These are phyloP conservation scores for Prionace glauca DNA, from an alignment of 2,797 vertebrate genomes.

Conservation along the genomic window DNA sequence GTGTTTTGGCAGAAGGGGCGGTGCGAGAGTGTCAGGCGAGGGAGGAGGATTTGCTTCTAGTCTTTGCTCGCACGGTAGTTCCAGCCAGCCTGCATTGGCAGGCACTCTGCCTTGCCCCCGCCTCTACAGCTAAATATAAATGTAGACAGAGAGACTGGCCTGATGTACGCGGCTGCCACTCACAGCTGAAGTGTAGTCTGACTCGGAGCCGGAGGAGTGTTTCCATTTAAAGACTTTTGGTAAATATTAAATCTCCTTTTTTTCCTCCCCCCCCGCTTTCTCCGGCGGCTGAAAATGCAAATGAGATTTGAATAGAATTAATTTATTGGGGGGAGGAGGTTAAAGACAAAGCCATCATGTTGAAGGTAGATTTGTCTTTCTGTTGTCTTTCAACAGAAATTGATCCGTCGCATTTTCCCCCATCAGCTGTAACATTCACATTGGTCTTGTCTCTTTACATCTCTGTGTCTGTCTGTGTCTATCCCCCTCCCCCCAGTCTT, in stretches of 20 bases:
- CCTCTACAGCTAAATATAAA: background rate
- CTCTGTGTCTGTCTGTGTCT: too few relatives aligned
- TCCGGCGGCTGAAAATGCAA: background rate
- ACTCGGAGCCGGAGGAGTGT: background rate
- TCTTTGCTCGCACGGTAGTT: too few relatives aligned
- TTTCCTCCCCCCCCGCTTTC: too few relatives aligned
- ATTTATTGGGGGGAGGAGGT: too few relatives aligned
- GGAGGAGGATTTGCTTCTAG: background rate
- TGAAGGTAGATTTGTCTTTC: background rate
- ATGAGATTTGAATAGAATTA: too few relatives aligned
- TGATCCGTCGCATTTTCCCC: background rate
- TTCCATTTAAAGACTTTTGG: background rate
- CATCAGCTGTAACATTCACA: background rate
- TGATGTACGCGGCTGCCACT: background rate
- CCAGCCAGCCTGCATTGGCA: background rate
- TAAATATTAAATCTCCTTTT: constrained; percentile 1
- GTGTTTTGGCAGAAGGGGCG: background rate
- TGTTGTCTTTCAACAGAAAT: background rate
- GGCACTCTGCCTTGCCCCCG: background rate
- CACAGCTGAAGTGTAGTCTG: background rate
- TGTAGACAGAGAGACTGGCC: background rate
- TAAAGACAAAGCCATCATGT: background rate
- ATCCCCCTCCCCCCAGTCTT: too few relatives aligned
- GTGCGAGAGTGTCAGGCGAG: background rate
- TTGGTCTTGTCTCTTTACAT: too few relatives aligned